A percentile compares a stretch with the other conserved stretches of the same genome.
These are phyloP conservation scores for Arremon brunneinucha DNA, from an alignment of 2,797 vertebrate genomes.

Conservation along the genomic window DNA sequence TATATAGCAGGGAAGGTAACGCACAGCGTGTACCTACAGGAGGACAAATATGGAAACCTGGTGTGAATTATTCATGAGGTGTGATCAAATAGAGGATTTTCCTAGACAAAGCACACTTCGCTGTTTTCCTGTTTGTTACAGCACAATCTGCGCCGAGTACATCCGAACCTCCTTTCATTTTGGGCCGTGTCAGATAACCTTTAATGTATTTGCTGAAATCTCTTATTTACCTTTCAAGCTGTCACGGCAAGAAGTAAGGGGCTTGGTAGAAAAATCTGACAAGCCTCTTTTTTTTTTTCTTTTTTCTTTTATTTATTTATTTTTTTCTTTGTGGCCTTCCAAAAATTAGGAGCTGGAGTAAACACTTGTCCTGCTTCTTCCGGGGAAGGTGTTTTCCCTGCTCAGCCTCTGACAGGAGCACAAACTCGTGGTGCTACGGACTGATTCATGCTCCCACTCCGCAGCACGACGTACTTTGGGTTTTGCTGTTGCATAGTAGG, in stretches of 20 bases:
- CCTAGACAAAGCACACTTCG: constrained; percentile 50
- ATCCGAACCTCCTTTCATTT: neutral
- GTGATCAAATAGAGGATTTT: constrained; percentile 68
- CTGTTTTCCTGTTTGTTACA: constrained; percentile 47
- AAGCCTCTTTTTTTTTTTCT: neutral
- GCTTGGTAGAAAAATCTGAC: neutral
- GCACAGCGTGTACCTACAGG: constrained; percentile 53
- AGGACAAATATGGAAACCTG: constrained; percentile 60
- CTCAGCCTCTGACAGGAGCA: neutral
- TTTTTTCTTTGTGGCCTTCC: neutral
- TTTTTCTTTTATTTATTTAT: neutral
- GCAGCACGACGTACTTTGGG: neutral
- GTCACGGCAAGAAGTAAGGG: neutral
- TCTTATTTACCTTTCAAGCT: constrained; percentile 8
- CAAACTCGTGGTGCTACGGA: neutral
- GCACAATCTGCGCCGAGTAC: neutral
- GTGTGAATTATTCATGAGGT: constrained; percentile 64
- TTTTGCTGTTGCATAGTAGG: constrained; percentile 48
- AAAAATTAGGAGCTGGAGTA: neutral
- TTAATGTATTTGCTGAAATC: neutral
- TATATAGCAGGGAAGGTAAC: constrained; percentile 47
- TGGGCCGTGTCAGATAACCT: neutral
- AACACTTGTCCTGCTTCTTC: neutral
- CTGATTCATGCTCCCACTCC: constrained; percentile 27
- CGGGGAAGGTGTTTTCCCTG: neutral